phyloP scores from a whole-genome alignment of 2,797 vertebrate species.

The Clarias platycephalus region DNA sequence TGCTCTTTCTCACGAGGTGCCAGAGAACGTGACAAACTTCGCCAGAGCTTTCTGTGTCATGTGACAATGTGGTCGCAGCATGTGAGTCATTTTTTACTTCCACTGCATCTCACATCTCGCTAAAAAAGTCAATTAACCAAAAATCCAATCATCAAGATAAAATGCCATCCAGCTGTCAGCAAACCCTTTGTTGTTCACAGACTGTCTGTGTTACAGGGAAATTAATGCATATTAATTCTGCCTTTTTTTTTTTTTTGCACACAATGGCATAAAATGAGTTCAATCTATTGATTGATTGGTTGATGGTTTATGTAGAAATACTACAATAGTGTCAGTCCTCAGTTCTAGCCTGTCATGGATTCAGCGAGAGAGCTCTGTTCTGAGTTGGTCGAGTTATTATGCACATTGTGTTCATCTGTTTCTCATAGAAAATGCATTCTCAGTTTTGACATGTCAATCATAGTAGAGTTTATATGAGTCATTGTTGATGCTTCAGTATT shows the following conservation, averaged over 20 bases:
- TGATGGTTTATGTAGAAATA: background rate
- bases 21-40: slow-evolving; percentile 48
- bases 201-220: background rate
- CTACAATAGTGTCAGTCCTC: background rate
- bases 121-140: slow-evolving; percentile 33
- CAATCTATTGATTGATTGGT: background rate
- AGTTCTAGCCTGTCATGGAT: background rate
- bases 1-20: slow-evolving; percentile 46
- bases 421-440: slow-evolving; percentile 22
- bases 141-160: slow-evolving; percentile 16
- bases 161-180: slow-evolving; percentile 8
- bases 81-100: slow-evolving; percentile 43
- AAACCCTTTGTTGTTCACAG: slow-evolving; percentile 14
- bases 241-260: background rate
- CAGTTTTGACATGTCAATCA: slow-evolving; percentile 13
- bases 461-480: background rate
- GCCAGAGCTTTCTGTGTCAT: slow-evolving; percentile 27
- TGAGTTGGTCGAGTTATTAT: background rate
- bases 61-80: slow-evolving; percentile 25
- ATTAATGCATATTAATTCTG: background rate
- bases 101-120: slow-evolving; percentile 4
- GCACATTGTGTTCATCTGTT: slow-evolving; percentile 7
- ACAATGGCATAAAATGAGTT: background rate
- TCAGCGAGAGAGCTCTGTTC: background rate
- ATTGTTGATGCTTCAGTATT: slow-evolving; percentile 15